These are phyloP conservation scores for Stylophora pistillata DNA, from an alignment of 64 coral and sea anemone species.

Conservation along the genomic window DNA sequence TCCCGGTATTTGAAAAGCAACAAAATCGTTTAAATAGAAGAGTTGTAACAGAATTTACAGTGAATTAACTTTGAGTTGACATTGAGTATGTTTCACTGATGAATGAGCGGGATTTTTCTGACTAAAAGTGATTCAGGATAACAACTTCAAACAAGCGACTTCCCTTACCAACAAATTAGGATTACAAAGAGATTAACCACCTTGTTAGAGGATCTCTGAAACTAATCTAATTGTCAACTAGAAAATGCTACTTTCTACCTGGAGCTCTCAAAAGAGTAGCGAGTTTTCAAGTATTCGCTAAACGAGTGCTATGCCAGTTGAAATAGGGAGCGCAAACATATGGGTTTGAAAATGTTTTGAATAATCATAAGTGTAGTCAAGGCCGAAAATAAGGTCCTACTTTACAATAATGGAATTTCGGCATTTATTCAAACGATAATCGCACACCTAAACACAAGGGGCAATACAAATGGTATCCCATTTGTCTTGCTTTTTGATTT, in stretches of 20 bases:
- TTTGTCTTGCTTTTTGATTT: not conserved
- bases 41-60: too few relatives aligned
- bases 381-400: not conserved
- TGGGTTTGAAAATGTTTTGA: not conserved
- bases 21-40: too few relatives aligned
- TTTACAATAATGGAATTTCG: not conserved
- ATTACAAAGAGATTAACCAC: slow-evolving; percentile 36
- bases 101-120: not conserved
- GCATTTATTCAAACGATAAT: not conserved
- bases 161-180: slow-evolving; percentile 13
- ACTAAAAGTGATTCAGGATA: not conserved
- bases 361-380: not conserved
- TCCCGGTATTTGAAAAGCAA: too few relatives aligned
- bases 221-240: slow-evolving; percentile 7
- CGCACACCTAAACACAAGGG: not conserved
- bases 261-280: not conserved
- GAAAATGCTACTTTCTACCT: not conserved
- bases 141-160: not conserved
- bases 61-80: not conserved
- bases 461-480: not conserved
- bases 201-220: slow-evolving; percentile 41
- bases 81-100: not conserved
- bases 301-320: not conserved
- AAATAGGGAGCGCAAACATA: not conserved
- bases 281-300: not conserved